Conservation (phyloP, 92 coral and sea anemone genomes). For the Desmophyllum pertusum region DNA sequence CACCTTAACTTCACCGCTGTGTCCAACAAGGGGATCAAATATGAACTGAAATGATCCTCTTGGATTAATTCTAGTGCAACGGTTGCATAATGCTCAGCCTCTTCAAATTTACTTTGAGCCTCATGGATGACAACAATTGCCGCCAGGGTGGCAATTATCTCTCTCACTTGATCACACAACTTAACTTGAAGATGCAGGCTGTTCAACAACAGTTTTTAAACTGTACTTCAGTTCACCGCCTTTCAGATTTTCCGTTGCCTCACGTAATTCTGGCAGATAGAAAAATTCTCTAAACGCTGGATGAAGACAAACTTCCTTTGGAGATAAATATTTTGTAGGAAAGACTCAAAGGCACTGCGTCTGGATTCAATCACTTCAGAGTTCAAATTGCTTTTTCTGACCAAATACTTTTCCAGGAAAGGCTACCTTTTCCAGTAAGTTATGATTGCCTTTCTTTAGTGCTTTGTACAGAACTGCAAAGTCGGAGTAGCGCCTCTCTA, state of each 20-base stretch:
- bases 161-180: conserved; percentile 79
- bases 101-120: conserved; percentile 75
- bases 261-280: conserved; percentile 75
- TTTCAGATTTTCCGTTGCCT: conserved; percentile 81
- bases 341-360: conserved; percentile 73
- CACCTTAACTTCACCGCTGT: conserved; percentile 69
- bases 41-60: conserved; percentile 60
- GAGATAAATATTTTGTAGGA: conserved; percentile 61
- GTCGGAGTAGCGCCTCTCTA: conserved; percentile 90
- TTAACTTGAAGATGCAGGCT: conserved; percentile 95
- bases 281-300: conserved; percentile 88
- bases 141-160: conserved; percentile 86
- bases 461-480: conserved; percentile 86
- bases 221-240: conserved; percentile 86
- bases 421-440: conserved; percentile 57
- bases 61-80: conserved; percentile 80
- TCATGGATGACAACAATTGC: conserved; percentile 83
- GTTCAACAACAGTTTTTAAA: conserved; percentile 77
- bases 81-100: conserved; percentile 85
- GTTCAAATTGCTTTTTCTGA: conserved; percentile 69
- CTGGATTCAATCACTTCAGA: conserved; percentile 66
- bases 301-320: conserved; percentile 64
- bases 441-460: conserved; percentile 84
- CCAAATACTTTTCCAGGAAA: conserved; percentile 93
- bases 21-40: conserved; percentile 82